phyloP scores from a whole-genome alignment of 2,888 invertebrate genomes.

The Parelbella ahira region DNA sequence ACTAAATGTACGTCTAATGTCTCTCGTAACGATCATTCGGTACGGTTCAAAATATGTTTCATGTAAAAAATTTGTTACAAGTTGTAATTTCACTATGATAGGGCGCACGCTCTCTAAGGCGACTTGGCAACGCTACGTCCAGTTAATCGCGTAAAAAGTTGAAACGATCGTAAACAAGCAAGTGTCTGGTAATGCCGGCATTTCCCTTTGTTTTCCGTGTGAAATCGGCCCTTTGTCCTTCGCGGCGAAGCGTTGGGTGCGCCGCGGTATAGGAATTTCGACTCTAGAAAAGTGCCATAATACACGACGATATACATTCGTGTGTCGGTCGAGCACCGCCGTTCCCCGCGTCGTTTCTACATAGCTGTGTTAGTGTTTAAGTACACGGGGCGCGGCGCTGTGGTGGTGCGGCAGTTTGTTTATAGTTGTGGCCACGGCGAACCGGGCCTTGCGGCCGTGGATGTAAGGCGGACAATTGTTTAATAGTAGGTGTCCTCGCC shows the following conservation, averaged over 20 bases:
- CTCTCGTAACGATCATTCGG: slow-evolving; percentile 31
- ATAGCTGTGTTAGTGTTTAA: slow-evolving; percentile 58
- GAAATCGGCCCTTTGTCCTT: slow-evolving; percentile 76
- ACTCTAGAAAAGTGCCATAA: slow-evolving; percentile 77
- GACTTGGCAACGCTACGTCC: slow-evolving; percentile 63
- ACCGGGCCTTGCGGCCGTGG: slow-evolving; percentile 52
- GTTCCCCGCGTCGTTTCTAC: slow-evolving; percentile 70
- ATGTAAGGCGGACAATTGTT: slow-evolving; percentile 65
- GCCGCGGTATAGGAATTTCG: slow-evolving; percentile 70
- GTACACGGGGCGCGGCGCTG: slow-evolving; percentile 65
- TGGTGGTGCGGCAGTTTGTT: slow-evolving; percentile 80
- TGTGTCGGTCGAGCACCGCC: slow-evolving; percentile 58
- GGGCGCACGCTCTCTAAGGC: slow-evolving; percentile 56
- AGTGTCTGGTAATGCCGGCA: slow-evolving; percentile 62
- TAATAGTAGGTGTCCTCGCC: slow-evolving; percentile 77
- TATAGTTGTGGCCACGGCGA: slow-evolving; percentile 69
- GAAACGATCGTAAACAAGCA: slow-evolving; percentile 49
- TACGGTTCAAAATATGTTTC: slow-evolving; percentile 38
- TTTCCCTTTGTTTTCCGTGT: slow-evolving; percentile 75
- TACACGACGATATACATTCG: slow-evolving; percentile 68
- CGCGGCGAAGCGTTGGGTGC: slow-evolving; percentile 67
- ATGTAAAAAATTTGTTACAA: slow-evolving; percentile 45
- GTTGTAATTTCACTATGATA: slow-evolving; percentile 61
- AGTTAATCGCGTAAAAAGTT: slow-evolving; percentile 50
- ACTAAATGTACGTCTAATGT: slow-evolving; percentile 28